These are phyloP conservation scores for Lamproptera curius DNA, from an alignment of 2,888 invertebrate genomes.

Conservation along the genomic window DNA sequence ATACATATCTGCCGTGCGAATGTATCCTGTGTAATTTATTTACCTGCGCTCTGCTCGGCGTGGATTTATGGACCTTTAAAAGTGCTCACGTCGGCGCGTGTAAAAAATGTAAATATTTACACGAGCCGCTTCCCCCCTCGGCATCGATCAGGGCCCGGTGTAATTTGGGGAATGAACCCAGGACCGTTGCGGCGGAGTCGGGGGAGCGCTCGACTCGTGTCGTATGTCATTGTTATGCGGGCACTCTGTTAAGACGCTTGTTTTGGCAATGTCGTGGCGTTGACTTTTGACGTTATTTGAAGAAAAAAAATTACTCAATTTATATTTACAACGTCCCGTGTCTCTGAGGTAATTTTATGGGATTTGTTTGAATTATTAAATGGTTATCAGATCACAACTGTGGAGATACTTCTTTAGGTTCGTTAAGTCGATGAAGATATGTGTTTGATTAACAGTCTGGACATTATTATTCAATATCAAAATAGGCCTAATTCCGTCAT, in stretches of 20 bases:
- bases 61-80: constrained; percentile 18
- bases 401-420: too few species aligned
- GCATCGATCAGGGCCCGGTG: constrained; percentile 53
- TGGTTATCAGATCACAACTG: too few species aligned
- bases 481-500: too few species aligned
- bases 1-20: constrained; percentile 14
- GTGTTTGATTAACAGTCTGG: too few species aligned
- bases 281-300: too few species aligned
- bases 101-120: constrained; percentile 18
- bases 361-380: too few species aligned
- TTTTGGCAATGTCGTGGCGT: too few species aligned
- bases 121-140: constrained; percentile 45
- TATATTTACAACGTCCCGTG: too few species aligned
- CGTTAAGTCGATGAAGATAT: too few species aligned
- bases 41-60: constrained; percentile 16
- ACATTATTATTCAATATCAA: too few species aligned
- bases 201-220: constrained; percentile 9
- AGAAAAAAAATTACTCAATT: too few species aligned
- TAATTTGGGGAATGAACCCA: constrained; percentile 36
- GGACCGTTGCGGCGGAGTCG: constrained; percentile 5
- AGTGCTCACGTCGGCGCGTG: constrained; percentile 13
- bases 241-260: constrained; percentile 16
- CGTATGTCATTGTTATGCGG: constrained; percentile 13
- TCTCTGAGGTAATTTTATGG: too few species aligned
- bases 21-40: constrained; percentile 19